Base-by-base conservation (phyloP, 2,888 invertebrate species). In the Andrena camellia region DNA sequence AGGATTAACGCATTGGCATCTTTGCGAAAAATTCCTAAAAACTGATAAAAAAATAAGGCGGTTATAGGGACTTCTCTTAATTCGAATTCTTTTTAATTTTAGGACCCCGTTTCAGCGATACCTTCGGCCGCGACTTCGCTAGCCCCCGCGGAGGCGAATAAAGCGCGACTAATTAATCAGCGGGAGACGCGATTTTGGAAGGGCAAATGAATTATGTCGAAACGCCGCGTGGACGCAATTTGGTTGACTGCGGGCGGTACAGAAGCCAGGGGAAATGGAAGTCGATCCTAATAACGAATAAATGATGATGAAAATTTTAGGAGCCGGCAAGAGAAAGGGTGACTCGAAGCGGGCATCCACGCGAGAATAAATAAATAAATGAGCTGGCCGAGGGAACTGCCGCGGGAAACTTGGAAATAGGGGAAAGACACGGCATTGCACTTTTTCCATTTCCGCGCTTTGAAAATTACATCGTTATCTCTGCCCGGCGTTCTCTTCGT, bases 401-500 rank as follows among this genome's bases (percentile, higher is more conserved):
- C 50, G 26, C 54, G 66, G 52, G 35, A 82, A 82, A 48, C 78
- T 78, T 66, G 52, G 67, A 68, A 81, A 83, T 48, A 57, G 77
- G 52, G 23, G 59, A 54, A 71, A 54, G 69, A 84, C 83, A 82
- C 78, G 83, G 75, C 71, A 75, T 82, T 78, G 78, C 82, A 82
- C 83, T 84, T 84, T 82, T 82, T 84, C 78, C 82, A 84, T 84
- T 82, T 82, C 83, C 78, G 48, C 54, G 67, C 67, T 82, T 84
- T 78, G 67, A 84, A 82, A 84, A 75, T 82, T 84, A 82, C 83
- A 74, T 72, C 63, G 29, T 63, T 71, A 64, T 59, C 54, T 50
- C 66, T 57, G 20, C 31, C 42, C 33, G 33, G 0, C 13, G 35
- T 33, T 26, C 31, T 17, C n/a, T 33, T 3, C 35, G 1, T 29